These are phyloP conservation scores for Cantharis nigra DNA, from an alignment of 2,888 invertebrate species.

Conservation along the genomic window DNA sequence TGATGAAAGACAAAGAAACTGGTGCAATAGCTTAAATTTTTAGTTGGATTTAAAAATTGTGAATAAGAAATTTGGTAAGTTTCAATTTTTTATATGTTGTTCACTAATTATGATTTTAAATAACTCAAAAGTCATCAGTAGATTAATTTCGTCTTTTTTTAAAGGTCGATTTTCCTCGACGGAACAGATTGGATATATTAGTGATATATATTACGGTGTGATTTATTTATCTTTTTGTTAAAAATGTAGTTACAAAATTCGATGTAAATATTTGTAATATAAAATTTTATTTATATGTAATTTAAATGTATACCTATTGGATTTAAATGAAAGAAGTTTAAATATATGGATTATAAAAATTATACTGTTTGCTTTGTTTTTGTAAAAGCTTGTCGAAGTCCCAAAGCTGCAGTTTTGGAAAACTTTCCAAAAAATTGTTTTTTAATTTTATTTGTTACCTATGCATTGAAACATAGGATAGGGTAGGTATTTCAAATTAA, in stretches of 20 bases:
- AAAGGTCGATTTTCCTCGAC: neutral
- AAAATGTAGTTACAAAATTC: neutral
- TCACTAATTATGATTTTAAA: neutral
- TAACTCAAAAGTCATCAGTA: neutral
- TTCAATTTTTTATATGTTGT: neutral
- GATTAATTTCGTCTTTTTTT: neutral
- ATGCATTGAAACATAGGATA: too few relatives aligned
- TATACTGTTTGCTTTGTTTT: neutral
- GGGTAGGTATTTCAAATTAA: too few relatives aligned
- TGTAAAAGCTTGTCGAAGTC: neutral
- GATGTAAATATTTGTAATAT: neutral
- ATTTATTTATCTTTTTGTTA: neutral
- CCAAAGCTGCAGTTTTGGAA: neutral
- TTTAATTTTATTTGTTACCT: neutral
- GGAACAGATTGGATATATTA: neutral
- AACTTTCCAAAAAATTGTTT: neutral
- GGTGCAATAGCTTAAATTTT: constrained; percentile 10
- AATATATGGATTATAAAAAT: neutral
- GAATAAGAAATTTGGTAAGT: neutral
- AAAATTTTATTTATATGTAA: neutral
- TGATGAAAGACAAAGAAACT: neutral
- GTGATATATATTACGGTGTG: neutral
- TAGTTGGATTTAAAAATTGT: neutral
- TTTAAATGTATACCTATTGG: neutral
- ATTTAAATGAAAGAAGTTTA: neutral